phyloP scores from a whole-genome alignment of 2,113 vertebrate genomes.

The Ameiurus melas region DNA sequence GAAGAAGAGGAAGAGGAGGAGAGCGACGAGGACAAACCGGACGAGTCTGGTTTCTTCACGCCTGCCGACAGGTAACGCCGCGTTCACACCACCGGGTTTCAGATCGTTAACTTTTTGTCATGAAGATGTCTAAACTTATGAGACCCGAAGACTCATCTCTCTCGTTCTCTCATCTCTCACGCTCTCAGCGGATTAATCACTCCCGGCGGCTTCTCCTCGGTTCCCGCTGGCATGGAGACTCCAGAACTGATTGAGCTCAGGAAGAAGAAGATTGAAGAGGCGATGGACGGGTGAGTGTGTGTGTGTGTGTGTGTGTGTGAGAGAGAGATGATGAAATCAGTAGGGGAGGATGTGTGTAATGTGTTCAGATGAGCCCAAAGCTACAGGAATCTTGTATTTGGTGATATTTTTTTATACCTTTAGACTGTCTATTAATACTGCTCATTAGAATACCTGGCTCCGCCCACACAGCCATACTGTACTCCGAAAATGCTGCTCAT shows the following conservation, averaged over 20 bases:
- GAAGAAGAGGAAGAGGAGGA: slow-evolving; percentile 93
- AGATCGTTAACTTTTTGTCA: not conserved
- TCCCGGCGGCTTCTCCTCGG: slow-evolving; percentile 87
- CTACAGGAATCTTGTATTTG: no score
- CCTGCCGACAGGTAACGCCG: slow-evolving; percentile 84
- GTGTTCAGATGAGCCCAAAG: no score
- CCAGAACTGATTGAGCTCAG: slow-evolving; percentile 91
- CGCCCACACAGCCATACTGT: not conserved
- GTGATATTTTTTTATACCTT: no score
- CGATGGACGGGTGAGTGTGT: slow-evolving; percentile 85
- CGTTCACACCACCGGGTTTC: not conserved
- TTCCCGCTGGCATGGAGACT: slow-evolving; percentile 91
- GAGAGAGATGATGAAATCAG: not conserved
- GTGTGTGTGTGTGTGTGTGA: not conserved
- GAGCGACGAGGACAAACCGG: slow-evolving; percentile 91
- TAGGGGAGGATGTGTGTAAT: not conserved
- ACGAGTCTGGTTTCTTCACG: slow-evolving; percentile 90
- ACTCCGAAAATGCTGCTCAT: not conserved
- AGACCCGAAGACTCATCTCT: not conserved
- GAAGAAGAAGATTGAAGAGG: slow-evolving; percentile 95
- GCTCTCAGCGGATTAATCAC: slow-evolving; percentile 84
- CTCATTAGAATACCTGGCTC: not conserved
- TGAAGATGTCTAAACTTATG: not conserved
- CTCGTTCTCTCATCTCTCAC: no score
- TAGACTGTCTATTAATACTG: not conserved